Evolutionary conservation across 2,797 vertebrate genomes (phyloP).

Genomic region (Huso huso): DNA sequence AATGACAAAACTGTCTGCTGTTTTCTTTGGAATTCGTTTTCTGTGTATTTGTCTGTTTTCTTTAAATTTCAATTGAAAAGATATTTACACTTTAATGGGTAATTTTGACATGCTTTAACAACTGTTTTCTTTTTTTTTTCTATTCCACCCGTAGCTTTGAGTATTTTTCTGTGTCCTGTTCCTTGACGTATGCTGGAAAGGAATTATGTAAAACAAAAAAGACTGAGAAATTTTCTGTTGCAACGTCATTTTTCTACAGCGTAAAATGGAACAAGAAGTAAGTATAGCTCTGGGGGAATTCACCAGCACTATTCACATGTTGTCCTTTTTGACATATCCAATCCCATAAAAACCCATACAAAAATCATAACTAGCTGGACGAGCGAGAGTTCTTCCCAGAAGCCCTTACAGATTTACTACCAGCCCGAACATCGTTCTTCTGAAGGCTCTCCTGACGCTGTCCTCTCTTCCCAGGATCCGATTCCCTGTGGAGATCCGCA

Average conservation of each 20-base stretch:
- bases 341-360: too few relatives aligned
- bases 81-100: background rate
- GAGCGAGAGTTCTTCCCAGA: too few relatives aligned
- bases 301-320: too few relatives aligned
- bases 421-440: background rate
- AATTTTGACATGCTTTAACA: background rate
- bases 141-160: slow-evolving; percentile 44
- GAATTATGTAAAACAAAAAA: slow-evolving; percentile 39
- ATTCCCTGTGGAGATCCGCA: slow-evolving; percentile 45
- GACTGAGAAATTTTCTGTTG: slow-evolving; percentile 56
- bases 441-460: slow-evolving; percentile 22
- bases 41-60: background rate
- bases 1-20: too few relatives aligned
- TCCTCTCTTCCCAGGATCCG: slow-evolving; percentile 42
- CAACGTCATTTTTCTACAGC: slow-evolving; percentile 40
- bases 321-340: too few relatives aligned
- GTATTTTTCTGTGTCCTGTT: slow-evolving; percentile 50
- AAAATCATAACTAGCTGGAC: too few relatives aligned
- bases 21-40: too few relatives aligned
- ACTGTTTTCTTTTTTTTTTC: slow-evolving; percentile 6
- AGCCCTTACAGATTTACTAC: too few relatives aligned
- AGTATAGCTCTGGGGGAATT: slow-evolving; percentile 17
- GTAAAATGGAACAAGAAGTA: slow-evolving; percentile 56
- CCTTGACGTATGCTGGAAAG: slow-evolving; percentile 36
- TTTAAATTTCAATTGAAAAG: background rate